Conservation (phyloP, 2,797 vertebrate species). For the Gymnothorax reevesii region DNA sequence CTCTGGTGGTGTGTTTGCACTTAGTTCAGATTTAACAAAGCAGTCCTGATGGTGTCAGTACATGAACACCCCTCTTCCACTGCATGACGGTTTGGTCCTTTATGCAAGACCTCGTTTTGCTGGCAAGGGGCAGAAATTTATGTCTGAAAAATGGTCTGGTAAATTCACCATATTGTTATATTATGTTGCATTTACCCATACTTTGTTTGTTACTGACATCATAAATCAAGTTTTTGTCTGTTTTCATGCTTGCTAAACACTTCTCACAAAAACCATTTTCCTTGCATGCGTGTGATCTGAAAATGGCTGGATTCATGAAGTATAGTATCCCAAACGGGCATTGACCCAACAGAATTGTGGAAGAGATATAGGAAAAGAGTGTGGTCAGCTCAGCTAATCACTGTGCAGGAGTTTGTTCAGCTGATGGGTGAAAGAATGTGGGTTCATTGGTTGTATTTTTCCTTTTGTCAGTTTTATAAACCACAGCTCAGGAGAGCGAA, state of each 20-base stretch:
- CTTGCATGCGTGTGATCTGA: background rate
- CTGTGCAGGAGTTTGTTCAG: background rate
- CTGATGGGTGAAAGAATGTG: background rate
- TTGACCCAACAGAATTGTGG: background rate
- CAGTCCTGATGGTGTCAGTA: background rate
- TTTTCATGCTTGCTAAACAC: background rate
- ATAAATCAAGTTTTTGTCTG: background rate
- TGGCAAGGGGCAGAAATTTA: background rate
- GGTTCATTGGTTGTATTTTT: background rate
- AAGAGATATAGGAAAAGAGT: background rate
- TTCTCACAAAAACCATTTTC: background rate
- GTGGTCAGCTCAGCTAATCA: background rate
- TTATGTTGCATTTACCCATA: conserved; percentile 5
- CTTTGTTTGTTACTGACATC: background rate
- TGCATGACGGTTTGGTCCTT: background rate
- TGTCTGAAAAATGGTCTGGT: background rate
- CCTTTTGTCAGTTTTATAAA: background rate
- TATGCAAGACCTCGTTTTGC: background rate
- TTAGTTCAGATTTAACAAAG: background rate
- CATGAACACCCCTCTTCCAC: background rate
- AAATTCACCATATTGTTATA: background rate
- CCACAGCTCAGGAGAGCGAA: background rate
- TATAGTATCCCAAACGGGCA: background rate
- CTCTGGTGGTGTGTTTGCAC: background rate
- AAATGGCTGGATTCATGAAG: background rate